phyloP scores from a whole-genome alignment of 1,140 invertebrate genomes.

The Nasonia longicornis region DNA sequence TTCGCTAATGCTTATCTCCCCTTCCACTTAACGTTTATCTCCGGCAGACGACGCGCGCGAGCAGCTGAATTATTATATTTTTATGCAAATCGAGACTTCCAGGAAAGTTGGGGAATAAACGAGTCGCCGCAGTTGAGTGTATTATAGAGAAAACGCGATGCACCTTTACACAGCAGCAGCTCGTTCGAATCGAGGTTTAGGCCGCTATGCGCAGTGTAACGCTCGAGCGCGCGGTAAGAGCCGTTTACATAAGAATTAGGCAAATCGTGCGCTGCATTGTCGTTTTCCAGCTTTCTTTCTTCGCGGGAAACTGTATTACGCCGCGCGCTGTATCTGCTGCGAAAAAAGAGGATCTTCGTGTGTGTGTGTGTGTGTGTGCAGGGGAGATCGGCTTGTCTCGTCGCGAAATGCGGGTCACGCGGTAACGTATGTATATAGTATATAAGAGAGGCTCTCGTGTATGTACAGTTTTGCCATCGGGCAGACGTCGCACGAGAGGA shows the following conservation, averaged over 20 bases:
- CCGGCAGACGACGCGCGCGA: neutral
- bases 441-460: neutral
- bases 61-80: conserved; percentile 12
- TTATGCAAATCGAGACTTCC: conserved; percentile 8
- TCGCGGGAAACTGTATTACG: neutral
- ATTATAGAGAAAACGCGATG: neutral
- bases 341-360: neutral
- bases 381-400: neutral
- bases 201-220: neutral
- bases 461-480: neutral
- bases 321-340: neutral
- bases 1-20: neutral
- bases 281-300: conserved; percentile 17
- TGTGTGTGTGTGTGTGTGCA: neutral
- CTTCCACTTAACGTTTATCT: neutral
- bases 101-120: neutral
- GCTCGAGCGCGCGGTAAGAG: conserved; percentile 13
- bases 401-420: conserved; percentile 34
- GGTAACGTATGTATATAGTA: neutral
- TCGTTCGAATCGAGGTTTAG: neutral
- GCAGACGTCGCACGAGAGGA: neutral
- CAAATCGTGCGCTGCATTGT: conserved; percentile 24
- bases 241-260: conserved; percentile 32
- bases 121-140: neutral
- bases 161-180: neutral